A percentile compares a stretch with the other conserved stretches of the same genome.
phyloP scores from a whole-genome alignment of 1,140 invertebrate genomes.

The Lethrus apterus region DNA sequence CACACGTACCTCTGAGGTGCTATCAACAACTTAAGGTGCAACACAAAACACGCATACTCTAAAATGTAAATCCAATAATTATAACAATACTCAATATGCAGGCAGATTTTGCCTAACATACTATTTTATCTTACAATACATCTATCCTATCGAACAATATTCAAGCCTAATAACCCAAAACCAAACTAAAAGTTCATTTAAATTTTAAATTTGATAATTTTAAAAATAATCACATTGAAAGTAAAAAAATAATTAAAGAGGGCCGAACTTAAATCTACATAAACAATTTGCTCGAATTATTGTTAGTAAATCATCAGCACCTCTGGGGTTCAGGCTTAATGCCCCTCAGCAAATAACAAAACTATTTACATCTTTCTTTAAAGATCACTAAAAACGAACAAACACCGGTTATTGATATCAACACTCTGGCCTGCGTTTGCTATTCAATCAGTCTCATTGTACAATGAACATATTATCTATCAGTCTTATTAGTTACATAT shows the following conservation, averaged over 20 bases:
- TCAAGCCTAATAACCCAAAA: conserved; percentile 20
- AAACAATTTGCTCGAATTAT: not conserved
- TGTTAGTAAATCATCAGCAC: conserved; percentile 13
- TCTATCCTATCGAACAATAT: conserved; percentile 20
- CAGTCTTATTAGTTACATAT: conserved; percentile 41
- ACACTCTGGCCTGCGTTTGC: conserved; percentile 14
- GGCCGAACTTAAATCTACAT: conserved; percentile 10
- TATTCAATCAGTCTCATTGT: conserved; percentile 36
- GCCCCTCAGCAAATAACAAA: conserved; percentile 29
- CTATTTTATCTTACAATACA: conserved; percentile 21
- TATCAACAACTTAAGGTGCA: conserved; percentile 19
- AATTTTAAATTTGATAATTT: conserved; percentile 18
- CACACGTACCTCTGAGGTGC: conserved; percentile 22
- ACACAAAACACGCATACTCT: conserved; percentile 21
- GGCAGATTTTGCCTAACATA: not conserved
- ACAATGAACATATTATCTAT: conserved; percentile 36
- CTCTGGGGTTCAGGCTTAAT: conserved; percentile 28
- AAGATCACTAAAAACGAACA: conserved; percentile 27
- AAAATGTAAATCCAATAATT: too few species aligned
- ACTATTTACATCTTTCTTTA: conserved; percentile 34
- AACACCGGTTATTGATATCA: conserved; percentile 21
- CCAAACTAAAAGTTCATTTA: conserved; percentile 6
- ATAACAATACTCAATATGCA: too few species aligned
- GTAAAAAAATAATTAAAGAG: conserved; percentile 26
- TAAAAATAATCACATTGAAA: conserved; percentile 28